A percentile compares a stretch with the other conserved stretches of the same genome.
Conservation (phyloP, 2,888 invertebrate species). For the Nezara viridula region DNA sequence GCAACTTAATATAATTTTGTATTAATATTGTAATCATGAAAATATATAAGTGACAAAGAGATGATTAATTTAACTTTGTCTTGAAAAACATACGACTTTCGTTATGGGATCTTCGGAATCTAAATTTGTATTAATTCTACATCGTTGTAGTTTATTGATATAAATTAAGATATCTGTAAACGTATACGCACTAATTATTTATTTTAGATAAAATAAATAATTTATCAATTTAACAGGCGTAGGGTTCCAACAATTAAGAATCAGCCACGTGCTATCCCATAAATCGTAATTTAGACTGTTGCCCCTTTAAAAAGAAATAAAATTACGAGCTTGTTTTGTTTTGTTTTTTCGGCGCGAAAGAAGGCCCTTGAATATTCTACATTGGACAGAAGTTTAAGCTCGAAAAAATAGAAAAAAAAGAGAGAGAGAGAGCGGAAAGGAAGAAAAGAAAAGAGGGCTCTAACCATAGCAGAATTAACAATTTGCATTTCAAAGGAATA, state of each 20-base stretch:
- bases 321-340: not conserved
- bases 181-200: too few relatives aligned
- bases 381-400: constrained; percentile 20
- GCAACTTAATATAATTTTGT: too few relatives aligned
- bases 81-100: too few relatives aligned
- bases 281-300: constrained; percentile 4
- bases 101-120: too few relatives aligned
- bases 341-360: not conserved
- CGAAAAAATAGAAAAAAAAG: not conserved
- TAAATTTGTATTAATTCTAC: too few relatives aligned
- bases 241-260: not conserved
- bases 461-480: constrained; percentile 38
- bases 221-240: not conserved
- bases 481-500: constrained; percentile 49
- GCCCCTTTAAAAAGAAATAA: not conserved
- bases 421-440: not conserved
- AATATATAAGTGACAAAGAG: too few relatives aligned
- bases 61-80: too few relatives aligned
- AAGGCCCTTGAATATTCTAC: constrained; percentile 31
- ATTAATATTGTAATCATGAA: too few relatives aligned
- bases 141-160: too few relatives aligned
- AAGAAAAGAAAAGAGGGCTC: not conserved
- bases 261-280: not conserved
- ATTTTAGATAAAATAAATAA: not conserved
- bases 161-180: too few relatives aligned